These are phyloP conservation scores for Alexandromys oeconomus DNA, from an alignment of 2,797 vertebrate species.

Conservation along the genomic window DNA sequence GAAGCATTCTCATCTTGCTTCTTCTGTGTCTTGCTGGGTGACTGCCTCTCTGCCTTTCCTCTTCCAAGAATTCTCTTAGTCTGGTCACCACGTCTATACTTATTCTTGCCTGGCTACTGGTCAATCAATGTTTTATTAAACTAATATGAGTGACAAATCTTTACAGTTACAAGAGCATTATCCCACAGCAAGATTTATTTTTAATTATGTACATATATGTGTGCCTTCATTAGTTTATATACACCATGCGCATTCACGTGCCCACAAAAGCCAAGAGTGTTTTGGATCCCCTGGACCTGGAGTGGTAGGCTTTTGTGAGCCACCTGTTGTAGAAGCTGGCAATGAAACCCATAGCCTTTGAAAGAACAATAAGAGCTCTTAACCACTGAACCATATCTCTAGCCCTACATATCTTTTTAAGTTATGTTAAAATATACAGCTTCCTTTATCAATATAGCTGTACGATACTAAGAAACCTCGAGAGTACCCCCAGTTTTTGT, in stretches of 20 bases:
- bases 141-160: too few relatives aligned
- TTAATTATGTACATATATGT: background rate
- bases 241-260: background rate
- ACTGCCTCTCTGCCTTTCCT: too few relatives aligned
- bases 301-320: background rate
- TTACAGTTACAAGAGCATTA: too few relatives aligned
- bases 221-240: background rate
- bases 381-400: background rate
- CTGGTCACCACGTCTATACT: too few relatives aligned
- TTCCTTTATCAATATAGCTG: constrained; percentile 1
- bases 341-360: background rate
- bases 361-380: background rate
- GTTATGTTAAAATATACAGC: background rate
- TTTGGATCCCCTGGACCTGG: background rate
- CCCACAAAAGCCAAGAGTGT: background rate
- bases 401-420: background rate
- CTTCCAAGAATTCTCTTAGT: too few relatives aligned
- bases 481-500: background rate
- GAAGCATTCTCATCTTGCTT: too few relatives aligned
- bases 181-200: background rate
- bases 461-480: background rate
- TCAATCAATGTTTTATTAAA: too few relatives aligned
- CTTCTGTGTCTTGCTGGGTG: too few relatives aligned
- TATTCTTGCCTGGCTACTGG: too few relatives aligned
- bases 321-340: background rate